A percentile compares a stretch with the other conserved stretches of the same genome.
phyloP scores from a whole-genome alignment of 1,140 invertebrate genomes.

The Musca vetustissima region DNA sequence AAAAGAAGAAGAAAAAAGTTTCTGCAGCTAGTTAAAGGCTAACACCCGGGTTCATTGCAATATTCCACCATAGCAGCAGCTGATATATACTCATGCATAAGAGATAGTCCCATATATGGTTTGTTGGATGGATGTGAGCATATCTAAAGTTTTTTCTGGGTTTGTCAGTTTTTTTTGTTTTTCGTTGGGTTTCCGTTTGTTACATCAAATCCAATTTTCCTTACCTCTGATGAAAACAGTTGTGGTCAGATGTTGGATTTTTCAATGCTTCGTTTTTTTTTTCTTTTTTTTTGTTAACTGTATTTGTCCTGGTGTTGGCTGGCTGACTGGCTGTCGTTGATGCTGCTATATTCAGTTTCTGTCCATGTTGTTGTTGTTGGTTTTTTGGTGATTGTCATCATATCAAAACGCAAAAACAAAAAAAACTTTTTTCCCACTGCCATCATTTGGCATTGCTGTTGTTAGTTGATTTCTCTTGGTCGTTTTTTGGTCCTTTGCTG shows the following conservation, averaged over 20 bases:
- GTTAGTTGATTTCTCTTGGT: too few species aligned
- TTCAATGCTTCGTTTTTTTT: neutral
- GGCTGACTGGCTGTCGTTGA: slow-evolving; percentile 12
- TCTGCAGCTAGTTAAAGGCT: neutral
- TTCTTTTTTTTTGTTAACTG: neutral
- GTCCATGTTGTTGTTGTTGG: too few species aligned
- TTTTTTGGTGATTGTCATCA: slow-evolving; percentile 14
- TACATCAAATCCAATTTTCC: slow-evolving; percentile 22
- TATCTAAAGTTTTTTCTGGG: too few species aligned
- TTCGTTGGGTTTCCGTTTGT: slow-evolving; percentile 2
- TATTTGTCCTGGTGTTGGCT: neutral
- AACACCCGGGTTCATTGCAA: slow-evolving; percentile 2
- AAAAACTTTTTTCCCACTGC: neutral
- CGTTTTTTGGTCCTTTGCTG: neutral
- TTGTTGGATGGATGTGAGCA: too few species aligned
- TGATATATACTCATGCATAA: neutral
- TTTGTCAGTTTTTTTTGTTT: neutral
- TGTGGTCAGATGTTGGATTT: slow-evolving; percentile 18
- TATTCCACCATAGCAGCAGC: too few species aligned
- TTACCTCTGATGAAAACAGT: slow-evolving; percentile 24
- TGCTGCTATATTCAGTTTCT: neutral
- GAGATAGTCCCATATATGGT: neutral
- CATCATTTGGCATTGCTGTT: too few species aligned
- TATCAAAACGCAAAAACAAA: neutral
- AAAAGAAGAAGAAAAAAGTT: neutral